phyloP scores from a whole-genome alignment of 2,888 invertebrate genomes.

The Amphimallon solstitiale region DNA sequence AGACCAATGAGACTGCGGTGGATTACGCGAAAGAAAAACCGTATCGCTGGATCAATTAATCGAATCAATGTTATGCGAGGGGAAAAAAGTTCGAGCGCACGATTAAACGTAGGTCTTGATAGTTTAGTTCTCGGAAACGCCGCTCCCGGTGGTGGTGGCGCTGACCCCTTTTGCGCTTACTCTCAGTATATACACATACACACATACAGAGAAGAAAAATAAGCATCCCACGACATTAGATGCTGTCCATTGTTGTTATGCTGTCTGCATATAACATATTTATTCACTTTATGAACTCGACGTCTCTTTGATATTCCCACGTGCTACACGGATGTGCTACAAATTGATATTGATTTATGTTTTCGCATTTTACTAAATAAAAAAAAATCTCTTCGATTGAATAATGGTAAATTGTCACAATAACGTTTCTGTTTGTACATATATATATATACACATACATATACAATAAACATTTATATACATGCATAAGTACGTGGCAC shows the following conservation, averaged over 20 bases:
- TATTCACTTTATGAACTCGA: conserved; percentile 50
- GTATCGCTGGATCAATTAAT: no score
- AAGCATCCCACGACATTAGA: conserved; percentile 50
- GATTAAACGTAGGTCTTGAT: no score
- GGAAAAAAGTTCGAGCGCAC: no score
- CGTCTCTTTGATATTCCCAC: conserved; percentile 56
- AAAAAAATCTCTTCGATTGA: neutral
- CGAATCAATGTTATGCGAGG: no score
- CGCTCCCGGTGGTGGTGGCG: conserved; percentile 48
- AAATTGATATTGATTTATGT: conserved; percentile 55
- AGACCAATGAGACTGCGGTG: no score
- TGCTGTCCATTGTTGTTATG: conserved; percentile 54
- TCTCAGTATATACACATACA: no score
- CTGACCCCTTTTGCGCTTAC: conserved; percentile 53
- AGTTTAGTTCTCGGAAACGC: no score
- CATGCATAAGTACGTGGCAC: no score
- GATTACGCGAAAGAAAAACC: no score
- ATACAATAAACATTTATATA: no score
- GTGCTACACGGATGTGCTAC: conserved; percentile 54
- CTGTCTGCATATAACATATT: conserved; percentile 53
- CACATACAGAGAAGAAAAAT: conserved; percentile 49
- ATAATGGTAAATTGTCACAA: conserved; percentile 7
- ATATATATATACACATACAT: neutral
- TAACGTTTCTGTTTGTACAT: neutral
- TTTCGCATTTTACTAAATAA: no score